A percentile compares a stretch with the other conserved stretches of the same genome.
Evolutionary conservation across 2,113 vertebrate genomes (phyloP).

Genomic region (Pseudopodoces humilis): DNA sequence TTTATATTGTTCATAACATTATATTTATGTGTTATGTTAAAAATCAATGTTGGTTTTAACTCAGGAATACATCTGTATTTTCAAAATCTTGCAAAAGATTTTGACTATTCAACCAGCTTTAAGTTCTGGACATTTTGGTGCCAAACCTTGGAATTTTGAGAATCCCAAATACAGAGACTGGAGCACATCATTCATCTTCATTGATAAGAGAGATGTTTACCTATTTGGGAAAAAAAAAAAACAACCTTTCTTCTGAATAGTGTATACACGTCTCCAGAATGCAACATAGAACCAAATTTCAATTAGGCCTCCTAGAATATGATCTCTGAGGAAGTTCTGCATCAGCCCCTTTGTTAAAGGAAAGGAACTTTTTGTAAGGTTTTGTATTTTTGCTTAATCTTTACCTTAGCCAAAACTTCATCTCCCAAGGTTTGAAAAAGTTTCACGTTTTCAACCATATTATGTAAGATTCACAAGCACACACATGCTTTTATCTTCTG

Average conservation of each 20-base stretch:
- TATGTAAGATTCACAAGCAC: not conserved
- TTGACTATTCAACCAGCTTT: not conserved
- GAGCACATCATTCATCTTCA: not conserved
- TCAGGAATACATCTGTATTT: not conserved
- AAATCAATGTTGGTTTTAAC: not conserved
- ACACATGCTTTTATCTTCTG: not conserved
- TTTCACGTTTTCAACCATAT: accelerated
- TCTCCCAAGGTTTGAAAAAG: not conserved
- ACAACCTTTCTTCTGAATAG: accelerated
- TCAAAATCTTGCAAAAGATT: not conserved
- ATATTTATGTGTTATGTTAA: not conserved
- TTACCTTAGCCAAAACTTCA: not conserved
- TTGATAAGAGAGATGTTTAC: not conserved
- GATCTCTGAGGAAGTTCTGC: not conserved
- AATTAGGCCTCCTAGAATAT: not conserved
- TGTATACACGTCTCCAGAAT: not conserved
- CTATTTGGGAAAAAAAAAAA: not conserved
- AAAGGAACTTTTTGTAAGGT: not conserved
- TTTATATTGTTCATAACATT: not conserved
- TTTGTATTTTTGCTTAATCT: not conserved
- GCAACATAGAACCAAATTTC: not conserved
- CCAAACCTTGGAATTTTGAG: not conserved
- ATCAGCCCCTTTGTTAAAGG: not conserved
- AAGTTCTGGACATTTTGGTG: not conserved
- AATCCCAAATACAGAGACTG: not conserved